These are phyloP conservation scores for Alentia gelatinosa DNA, from an alignment of 2,888 invertebrate species.

Conservation along the genomic window DNA sequence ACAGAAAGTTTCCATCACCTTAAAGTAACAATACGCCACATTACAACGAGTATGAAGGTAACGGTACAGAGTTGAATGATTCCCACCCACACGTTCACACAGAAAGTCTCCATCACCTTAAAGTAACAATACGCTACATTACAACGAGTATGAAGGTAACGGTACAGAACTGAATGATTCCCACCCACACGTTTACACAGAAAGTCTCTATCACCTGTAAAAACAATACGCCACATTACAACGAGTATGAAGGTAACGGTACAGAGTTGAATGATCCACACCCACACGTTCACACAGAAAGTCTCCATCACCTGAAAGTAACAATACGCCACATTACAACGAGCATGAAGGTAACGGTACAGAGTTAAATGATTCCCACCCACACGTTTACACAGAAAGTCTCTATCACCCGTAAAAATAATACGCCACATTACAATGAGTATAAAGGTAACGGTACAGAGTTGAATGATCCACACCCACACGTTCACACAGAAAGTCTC, in stretches of 20 bases:
- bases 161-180: neutral
- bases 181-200: neutral
- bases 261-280: neutral
- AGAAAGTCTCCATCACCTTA: neutral
- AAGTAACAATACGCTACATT: too few species aligned
- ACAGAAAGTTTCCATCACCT: constrained; percentile 85
- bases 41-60: too few species aligned
- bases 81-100: neutral
- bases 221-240: too few species aligned
- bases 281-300: neutral
- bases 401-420: neutral
- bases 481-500: neutral
- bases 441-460: constrained; percentile 53
- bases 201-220: neutral
- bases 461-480: neutral
- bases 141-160: too few species aligned
- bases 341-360: neutral
- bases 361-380: neutral
- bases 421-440: neutral
- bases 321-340: too few species aligned
- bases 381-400: neutral
- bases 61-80: neutral
- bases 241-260: too few species aligned
- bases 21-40: too few species aligned
- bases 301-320: neutral